These are phyloP conservation scores for Drosophila bocqueti DNA, from an alignment of 1,140 invertebrate species.

Conservation along the genomic window DNA sequence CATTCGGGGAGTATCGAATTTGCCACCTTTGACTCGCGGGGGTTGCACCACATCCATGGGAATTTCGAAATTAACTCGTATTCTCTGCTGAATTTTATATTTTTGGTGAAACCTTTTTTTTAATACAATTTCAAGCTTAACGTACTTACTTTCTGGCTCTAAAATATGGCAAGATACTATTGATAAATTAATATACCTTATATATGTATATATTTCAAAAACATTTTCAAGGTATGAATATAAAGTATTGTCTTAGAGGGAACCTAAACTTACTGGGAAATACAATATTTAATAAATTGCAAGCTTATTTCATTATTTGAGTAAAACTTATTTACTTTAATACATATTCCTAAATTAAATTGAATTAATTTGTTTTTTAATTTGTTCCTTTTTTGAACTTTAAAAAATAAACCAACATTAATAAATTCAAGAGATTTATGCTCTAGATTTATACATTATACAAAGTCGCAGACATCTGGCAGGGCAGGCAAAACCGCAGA, in stretches of 20 bases:
- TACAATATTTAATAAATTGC: no score
- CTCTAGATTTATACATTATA: conserved; percentile 16
- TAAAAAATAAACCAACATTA: neutral
- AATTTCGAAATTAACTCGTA: neutral
- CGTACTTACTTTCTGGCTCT: no score
- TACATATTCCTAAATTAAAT: neutral
- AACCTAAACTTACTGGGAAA: no score
- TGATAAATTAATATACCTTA: no score
- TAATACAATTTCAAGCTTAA: no score
- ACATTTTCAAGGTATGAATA: no score
- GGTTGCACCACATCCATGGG: conserved; percentile 9
- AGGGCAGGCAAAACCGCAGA: conserved; percentile 39
- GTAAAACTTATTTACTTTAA: no score
- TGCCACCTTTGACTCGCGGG: conserved; percentile 14
- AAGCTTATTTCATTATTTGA: no score
- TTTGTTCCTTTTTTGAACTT: neutral
- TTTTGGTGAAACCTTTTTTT: no score
- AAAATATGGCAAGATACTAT: no score
- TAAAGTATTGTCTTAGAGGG: no score
- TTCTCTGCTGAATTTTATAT: neutral
- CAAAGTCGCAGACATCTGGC: conserved; percentile 22
- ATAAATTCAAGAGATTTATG: conserved; percentile 4
- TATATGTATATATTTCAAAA: no score
- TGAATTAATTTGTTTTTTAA: neutral
- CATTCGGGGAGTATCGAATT: conserved; percentile 11